phyloP scores from a whole-genome alignment of 2,797 vertebrate genomes.

The Arremon aurantiirostris region DNA sequence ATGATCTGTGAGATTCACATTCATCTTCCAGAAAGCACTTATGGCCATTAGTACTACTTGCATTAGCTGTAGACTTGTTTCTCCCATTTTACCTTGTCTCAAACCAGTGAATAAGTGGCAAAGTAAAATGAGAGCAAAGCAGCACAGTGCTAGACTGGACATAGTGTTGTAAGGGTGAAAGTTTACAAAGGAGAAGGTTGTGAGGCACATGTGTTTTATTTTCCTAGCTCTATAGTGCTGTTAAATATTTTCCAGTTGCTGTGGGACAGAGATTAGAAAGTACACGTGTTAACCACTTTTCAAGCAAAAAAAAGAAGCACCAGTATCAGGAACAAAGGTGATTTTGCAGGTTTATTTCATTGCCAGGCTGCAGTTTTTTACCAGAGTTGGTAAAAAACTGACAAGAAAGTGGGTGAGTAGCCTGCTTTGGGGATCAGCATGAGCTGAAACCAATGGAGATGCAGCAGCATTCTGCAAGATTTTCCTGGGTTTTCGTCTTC shows the following conservation, averaged over 20 bases:
- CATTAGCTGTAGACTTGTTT: not conserved
- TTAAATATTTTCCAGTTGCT: not conserved
- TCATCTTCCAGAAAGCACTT: not conserved
- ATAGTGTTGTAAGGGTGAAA: not conserved
- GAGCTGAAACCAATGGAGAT: not conserved
- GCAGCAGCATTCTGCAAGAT: not conserved
- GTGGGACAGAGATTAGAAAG: not conserved
- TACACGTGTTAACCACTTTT: not conserved
- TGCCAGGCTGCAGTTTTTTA: not conserved
- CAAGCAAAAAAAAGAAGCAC: not conserved
- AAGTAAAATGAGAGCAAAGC: not conserved
- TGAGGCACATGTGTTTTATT: not conserved
- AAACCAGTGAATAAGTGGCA: not conserved
- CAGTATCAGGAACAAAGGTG: not conserved
- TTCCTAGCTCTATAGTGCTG: not conserved
- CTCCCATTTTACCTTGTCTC: not conserved
- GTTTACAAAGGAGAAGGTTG: not conserved
- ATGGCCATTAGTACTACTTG: not conserved
- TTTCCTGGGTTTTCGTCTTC: not conserved
- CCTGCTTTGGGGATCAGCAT: not conserved
- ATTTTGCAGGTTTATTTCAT: not conserved
- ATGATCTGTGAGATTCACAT: not conserved
- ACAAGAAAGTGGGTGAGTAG: not conserved
- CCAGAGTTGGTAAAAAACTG: not conserved
- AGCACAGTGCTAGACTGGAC: not conserved